Conservation (phyloP, 2,113 vertebrate genomes). For the Pogona vitticeps region DNA sequence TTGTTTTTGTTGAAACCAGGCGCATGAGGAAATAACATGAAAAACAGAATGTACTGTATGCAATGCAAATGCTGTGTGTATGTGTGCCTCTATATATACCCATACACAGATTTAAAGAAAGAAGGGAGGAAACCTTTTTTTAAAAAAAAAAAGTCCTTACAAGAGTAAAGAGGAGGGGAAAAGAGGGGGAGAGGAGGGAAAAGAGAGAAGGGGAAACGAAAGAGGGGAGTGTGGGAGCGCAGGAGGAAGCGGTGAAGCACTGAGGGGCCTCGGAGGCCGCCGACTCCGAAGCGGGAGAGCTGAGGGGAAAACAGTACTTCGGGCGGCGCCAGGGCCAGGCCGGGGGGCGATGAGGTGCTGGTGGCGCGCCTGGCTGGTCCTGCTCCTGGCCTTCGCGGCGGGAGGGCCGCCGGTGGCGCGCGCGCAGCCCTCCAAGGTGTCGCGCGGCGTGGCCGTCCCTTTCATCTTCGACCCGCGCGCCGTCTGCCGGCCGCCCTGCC, state of each 20-base stretch:
- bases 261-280: neutral
- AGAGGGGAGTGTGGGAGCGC: neutral
- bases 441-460: slow-evolving; percentile 73
- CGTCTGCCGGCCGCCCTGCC: slow-evolving; percentile 80
- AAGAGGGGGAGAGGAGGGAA: no score
- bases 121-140: no score
- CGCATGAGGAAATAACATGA: no score
- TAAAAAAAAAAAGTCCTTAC: no score
- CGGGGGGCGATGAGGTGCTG: neutral
- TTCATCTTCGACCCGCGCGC: slow-evolving; percentile 77
- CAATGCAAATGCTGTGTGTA: neutral
- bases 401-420: slow-evolving; percentile 27
- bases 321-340: neutral
- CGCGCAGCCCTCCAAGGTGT: slow-evolving; percentile 65
- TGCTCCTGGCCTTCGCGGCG: neutral
- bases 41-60: neutral
- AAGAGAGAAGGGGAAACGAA: neutral
- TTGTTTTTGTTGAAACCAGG: no score
- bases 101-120: no score
- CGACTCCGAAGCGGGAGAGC: no score
- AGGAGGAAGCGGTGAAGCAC: neutral
- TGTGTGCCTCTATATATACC: neutral
- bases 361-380: neutral
- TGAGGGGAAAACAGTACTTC: no score
- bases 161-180: neutral